Conservation (phyloP, 2,888 invertebrate species). For the Pinctada fucata region DNA sequence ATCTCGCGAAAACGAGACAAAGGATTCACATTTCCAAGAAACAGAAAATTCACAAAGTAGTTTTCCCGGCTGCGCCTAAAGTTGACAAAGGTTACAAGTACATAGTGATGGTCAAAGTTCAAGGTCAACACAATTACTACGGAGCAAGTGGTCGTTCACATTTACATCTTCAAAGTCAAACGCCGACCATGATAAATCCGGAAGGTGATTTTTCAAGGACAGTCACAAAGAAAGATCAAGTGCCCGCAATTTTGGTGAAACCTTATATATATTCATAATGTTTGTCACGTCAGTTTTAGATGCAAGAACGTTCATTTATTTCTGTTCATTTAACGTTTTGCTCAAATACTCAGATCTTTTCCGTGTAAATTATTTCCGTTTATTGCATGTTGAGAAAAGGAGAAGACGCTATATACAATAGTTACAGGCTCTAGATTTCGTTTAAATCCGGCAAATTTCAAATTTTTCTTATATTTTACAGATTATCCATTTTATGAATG, state of each 20-base stretch:
- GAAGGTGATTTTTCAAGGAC: conserved; percentile 38
- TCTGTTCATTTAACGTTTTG: no score
- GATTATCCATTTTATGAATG: no score
- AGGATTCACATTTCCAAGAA: conserved; percentile 35
- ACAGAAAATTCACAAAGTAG: conserved; percentile 25
- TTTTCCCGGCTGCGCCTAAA: conserved; percentile 36
- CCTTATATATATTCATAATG: conserved; percentile 20
- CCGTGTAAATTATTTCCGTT: no score
- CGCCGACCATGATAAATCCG: conserved; percentile 31
- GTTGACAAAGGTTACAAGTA: conserved; percentile 43
- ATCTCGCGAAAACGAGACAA: conserved; percentile 31
- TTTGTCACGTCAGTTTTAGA: no score
- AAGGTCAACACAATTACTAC: conserved; percentile 38
- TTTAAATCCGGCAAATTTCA: no score
- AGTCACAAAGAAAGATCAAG: conserved; percentile 33
- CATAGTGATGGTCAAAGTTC: conserved; percentile 36
- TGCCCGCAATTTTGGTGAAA: conserved; percentile 36
- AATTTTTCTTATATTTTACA: no score
- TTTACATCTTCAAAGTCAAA: conserved; percentile 25
- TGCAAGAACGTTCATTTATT: no score
- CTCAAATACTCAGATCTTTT: no score
- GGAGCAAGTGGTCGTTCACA: conserved; percentile 38
- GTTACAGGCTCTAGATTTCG: no score
- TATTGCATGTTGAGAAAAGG: no score
- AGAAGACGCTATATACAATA: no score